Conservation (phyloP, 1,140 invertebrate species). For the Drosophila trapezifrons region DNA sequence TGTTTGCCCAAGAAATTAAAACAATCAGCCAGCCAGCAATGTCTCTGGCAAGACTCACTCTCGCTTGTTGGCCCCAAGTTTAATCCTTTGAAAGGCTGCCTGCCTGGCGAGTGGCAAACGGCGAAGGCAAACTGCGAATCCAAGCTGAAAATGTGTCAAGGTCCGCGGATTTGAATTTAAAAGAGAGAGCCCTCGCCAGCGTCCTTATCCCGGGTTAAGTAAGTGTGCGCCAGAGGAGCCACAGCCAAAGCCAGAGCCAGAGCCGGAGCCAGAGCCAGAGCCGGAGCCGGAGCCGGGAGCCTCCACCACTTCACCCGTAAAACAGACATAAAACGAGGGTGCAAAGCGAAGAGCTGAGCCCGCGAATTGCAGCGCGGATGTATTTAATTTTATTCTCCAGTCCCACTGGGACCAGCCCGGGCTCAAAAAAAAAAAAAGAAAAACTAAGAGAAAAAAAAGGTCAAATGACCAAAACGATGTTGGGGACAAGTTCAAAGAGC, state of each 20-base stretch:
- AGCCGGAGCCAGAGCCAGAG: too few relatives aligned
- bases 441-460: constrained; percentile 51
- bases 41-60: constrained; percentile 18
- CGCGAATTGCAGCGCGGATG: constrained; percentile 58
- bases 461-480: constrained; percentile 51
- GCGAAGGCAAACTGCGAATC: constrained; percentile 47
- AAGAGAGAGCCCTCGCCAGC: constrained; percentile 28
- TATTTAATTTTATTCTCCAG: constrained; percentile 75
- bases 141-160: constrained; percentile 75
- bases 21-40: constrained; percentile 48
- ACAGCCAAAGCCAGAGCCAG: too few relatives aligned
- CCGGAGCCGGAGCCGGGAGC: too few relatives aligned
- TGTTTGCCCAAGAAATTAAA: constrained; percentile 54
- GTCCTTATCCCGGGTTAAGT: constrained; percentile 68
- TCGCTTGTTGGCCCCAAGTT: constrained; percentile 2
- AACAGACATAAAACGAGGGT: constrained; percentile 66
- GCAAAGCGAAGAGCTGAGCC: constrained; percentile 38
- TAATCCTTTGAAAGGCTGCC: constrained; percentile 49
- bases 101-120: constrained; percentile 18
- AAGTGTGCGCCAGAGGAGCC: constrained; percentile 18
- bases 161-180: constrained; percentile 70
- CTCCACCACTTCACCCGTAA: constrained; percentile 49
- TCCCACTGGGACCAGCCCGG: constrained; percentile 21
- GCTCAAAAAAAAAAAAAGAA: constrained; percentile 9
- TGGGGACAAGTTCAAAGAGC: constrained; percentile 58